phyloP scores from a whole-genome alignment of 2,797 vertebrate genomes.

The Gambusia yucatana region DNA sequence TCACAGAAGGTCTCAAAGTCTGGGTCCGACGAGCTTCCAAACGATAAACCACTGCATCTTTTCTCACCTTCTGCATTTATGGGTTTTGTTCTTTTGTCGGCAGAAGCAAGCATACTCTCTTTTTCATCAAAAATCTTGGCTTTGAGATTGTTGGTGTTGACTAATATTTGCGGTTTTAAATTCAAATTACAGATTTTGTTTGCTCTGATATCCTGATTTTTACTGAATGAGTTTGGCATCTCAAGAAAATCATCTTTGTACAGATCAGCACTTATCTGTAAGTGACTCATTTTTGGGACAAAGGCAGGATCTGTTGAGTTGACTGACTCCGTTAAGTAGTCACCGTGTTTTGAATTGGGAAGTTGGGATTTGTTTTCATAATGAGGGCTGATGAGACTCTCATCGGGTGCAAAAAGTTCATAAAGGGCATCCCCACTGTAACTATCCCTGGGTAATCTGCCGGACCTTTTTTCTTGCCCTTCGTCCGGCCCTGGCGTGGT shows the following conservation, averaged over 20 bases:
- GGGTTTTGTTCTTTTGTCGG: slow-evolving; percentile 49
- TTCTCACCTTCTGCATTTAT: slow-evolving; percentile 55
- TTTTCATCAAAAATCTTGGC: slow-evolving; percentile 50
- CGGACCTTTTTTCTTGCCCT: slow-evolving; percentile 82
- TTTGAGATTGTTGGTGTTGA: slow-evolving; percentile 65
- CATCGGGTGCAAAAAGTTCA: slow-evolving; percentile 92
- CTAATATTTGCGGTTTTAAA: slow-evolving; percentile 64
- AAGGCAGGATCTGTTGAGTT: slow-evolving; percentile 73
- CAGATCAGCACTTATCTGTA: slow-evolving; percentile 86
- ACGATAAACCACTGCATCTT: slow-evolving; percentile 63
- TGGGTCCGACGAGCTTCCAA: slow-evolving; percentile 61
- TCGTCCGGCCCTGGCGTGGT: slow-evolving; percentile 94
- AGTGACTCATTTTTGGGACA: slow-evolving; percentile 77
- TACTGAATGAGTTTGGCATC: slow-evolving; percentile 76
- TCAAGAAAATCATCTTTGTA: slow-evolving; percentile 87
- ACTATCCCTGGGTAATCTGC: slow-evolving; percentile 92
- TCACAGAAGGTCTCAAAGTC: slow-evolving; percentile 73
- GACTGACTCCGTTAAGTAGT: slow-evolving; percentile 81
- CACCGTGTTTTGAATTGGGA: slow-evolving; percentile 74
- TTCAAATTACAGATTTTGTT: slow-evolving; percentile 71
- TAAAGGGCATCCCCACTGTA: slow-evolving; percentile 98
- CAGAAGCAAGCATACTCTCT: slow-evolving; percentile 45
- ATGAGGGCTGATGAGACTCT: slow-evolving; percentile 89
- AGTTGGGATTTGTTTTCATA: slow-evolving; percentile 83
- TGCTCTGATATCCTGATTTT: slow-evolving; percentile 54